Conservation (phyloP, 2,888 invertebrate species). For the Patella caerulea region DNA sequence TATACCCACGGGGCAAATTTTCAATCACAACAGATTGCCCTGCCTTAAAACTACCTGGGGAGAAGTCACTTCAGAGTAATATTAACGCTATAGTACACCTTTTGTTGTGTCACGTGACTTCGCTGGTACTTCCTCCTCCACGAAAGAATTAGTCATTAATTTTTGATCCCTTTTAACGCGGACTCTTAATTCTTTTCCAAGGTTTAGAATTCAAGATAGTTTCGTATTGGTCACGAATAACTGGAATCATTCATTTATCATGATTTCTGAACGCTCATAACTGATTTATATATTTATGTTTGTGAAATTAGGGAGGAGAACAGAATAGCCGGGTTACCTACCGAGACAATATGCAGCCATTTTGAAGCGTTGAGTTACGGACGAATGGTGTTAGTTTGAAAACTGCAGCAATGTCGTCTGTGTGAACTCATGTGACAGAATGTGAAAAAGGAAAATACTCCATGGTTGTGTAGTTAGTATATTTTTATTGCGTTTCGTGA, state of each 20-base stretch:
- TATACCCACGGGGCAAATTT: too few species aligned
- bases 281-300: neutral
- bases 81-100: constrained; percentile 29
- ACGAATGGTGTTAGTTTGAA: too few species aligned
- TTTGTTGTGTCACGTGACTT: constrained; percentile 40
- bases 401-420: too few species aligned
- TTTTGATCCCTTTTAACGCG: neutral
- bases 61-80: too few species aligned
- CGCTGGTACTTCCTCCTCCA: constrained; percentile 33
- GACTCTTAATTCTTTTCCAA: neutral
- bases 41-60: too few species aligned
- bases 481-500: too few species aligned
- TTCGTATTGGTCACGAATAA: neutral
- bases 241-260: neutral
- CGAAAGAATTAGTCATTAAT: too few species aligned
- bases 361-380: constrained; percentile 34
- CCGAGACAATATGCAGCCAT: constrained; percentile 39
- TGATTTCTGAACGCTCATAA: neutral
- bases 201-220: neutral
- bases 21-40: too few species aligned
- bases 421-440: too few species aligned
- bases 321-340: constrained; percentile 35
- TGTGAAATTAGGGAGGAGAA: constrained; percentile 33
- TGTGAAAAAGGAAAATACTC: too few species aligned
- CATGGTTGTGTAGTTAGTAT: too few species aligned